These are phyloP conservation scores for Sinocyclocheilus anophthalmus DNA, from an alignment of 2,113 vertebrate species.

Conservation along the genomic window DNA sequence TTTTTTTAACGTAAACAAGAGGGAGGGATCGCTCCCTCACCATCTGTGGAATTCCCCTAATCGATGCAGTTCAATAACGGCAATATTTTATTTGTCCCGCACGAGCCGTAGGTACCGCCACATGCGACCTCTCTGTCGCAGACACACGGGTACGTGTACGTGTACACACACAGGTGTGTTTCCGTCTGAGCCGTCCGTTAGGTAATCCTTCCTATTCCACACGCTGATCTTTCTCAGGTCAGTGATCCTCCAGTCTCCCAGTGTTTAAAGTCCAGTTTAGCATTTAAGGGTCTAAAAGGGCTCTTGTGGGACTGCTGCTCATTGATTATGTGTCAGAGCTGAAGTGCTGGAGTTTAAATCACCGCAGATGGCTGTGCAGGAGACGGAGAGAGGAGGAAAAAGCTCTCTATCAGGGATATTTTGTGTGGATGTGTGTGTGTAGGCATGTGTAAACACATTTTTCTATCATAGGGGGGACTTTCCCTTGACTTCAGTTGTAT, in stretches of 20 bases:
- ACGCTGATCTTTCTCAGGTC: constrained; percentile 34
- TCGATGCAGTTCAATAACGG: constrained; percentile 73
- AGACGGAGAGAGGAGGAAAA: constrained; percentile 32
- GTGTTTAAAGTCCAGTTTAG: constrained; percentile 53
- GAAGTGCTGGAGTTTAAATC: constrained; percentile 39
- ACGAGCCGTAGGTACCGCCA: not conserved
- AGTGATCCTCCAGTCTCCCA: constrained; percentile 34
- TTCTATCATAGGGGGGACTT: not conserved
- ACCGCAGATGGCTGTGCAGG: constrained; percentile 24
- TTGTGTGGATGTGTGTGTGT: constrained; percentile 7
- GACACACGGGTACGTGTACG: constrained; percentile 11
- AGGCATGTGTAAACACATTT: constrained; percentile 3
- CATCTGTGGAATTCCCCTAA: constrained; percentile 73
- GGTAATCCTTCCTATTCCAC: constrained; percentile 39
- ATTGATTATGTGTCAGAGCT: constrained; percentile 54
- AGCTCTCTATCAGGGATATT: constrained; percentile 40
- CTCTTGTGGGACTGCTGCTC: constrained; percentile 41
- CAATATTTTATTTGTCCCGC: constrained; percentile 72
- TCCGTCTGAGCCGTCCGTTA: not conserved
- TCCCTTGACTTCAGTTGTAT: not conserved
- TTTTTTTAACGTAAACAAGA: constrained; percentile 9
- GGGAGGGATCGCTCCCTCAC: not conserved
- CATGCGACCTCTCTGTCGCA: not conserved
- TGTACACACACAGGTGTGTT: constrained; percentile 29
- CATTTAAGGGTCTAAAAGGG: constrained; percentile 47